These are phyloP conservation scores for Leucosticte australis DNA, from an alignment of 2,113 vertebrate genomes.

Conservation along the genomic window DNA sequence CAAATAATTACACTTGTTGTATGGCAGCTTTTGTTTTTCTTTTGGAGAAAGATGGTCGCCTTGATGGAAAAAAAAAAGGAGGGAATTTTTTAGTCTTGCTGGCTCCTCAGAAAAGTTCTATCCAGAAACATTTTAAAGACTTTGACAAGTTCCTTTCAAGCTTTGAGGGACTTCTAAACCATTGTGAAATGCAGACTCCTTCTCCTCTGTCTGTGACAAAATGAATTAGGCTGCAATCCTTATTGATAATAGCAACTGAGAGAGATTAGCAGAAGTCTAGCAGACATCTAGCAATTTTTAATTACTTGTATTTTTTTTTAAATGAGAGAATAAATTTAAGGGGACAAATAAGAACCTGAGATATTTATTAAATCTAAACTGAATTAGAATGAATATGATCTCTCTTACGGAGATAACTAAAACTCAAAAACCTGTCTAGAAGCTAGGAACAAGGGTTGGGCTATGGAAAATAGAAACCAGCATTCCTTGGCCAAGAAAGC, in stretches of 20 bases:
- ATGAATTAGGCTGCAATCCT: neutral
- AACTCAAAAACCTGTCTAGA: neutral
- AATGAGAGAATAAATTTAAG: neutral
- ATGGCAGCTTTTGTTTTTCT: neutral
- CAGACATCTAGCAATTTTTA: neutral
- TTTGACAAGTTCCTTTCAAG: neutral
- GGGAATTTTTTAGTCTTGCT: neutral
- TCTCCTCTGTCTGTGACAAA: neutral
- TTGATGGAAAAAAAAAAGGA: neutral
- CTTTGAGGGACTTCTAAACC: neutral
- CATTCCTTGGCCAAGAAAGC: conserved; percentile 22
- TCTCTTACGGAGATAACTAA: neutral
- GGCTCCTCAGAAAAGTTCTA: neutral
- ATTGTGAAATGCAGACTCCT: neutral
- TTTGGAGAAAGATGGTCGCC: neutral
- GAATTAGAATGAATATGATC: neutral
- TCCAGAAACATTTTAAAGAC: neutral
- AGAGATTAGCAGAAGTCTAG: neutral
- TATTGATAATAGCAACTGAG: neutral
- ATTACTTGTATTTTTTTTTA: neutral
- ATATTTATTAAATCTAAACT: neutral
- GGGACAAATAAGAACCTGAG: neutral
- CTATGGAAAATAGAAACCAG: conserved; percentile 14
- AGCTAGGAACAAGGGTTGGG: conserved; percentile 6
- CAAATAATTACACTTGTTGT: neutral